Conservation (phyloP, 2,888 invertebrate genomes). For the Sesia bembeciformis region DNA sequence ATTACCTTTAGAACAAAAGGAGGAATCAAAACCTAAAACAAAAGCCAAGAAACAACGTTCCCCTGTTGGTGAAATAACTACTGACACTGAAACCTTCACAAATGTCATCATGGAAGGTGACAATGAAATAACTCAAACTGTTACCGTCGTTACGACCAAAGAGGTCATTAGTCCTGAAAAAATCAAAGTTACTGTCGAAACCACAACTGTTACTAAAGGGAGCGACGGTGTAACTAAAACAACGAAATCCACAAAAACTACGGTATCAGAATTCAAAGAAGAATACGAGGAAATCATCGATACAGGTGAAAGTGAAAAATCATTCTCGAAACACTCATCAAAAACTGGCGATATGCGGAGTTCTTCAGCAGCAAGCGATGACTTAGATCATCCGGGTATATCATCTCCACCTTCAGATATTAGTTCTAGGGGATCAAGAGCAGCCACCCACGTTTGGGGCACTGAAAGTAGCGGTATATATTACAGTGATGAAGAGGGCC, state of each 20-base stretch:
- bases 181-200: constrained; percentile 61
- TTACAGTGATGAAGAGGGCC: constrained; percentile 80
- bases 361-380: constrained; percentile 78
- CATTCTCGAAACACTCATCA: constrained; percentile 57
- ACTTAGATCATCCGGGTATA: constrained; percentile 71
- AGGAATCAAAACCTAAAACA: constrained; percentile 22
- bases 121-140: constrained; percentile 59
- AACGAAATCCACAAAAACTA: constrained; percentile 66
- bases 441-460: constrained; percentile 70
- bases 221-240: constrained; percentile 64
- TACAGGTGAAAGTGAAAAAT: constrained; percentile 64
- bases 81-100: constrained; percentile 60
- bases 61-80: constrained; percentile 62
- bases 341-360: constrained; percentile 73
- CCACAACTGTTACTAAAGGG: constrained; percentile 62
- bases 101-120: constrained; percentile 60
- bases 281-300: constrained; percentile 65
- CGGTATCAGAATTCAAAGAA: constrained; percentile 64
- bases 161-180: constrained; percentile 68
- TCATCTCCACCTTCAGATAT: constrained; percentile 77
- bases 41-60: constrained; percentile 54
- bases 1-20: constrained; percentile 27
- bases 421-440: constrained; percentile 75
- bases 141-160: constrained; percentile 64
- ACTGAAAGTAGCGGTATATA: constrained; percentile 69